phyloP scores from a whole-genome alignment of 2,113 vertebrate species.

The Colaptes auratus region DNA sequence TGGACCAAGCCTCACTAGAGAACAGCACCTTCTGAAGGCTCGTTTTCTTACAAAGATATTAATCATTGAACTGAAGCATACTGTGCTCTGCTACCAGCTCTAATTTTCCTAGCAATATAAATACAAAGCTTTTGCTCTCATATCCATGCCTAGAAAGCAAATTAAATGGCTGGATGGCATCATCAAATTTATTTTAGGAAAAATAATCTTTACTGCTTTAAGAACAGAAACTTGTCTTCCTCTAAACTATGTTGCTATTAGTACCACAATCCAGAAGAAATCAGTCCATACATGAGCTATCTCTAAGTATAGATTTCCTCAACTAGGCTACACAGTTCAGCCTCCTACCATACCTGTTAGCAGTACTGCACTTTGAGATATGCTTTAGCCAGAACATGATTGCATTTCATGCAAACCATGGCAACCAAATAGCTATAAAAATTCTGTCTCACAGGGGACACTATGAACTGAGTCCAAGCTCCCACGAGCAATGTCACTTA shows the following conservation, averaged over 20 bases:
- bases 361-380: background rate
- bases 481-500: background rate
- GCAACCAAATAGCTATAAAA: background rate
- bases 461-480: background rate
- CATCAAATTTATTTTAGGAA: background rate
- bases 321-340: background rate
- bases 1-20: background rate
- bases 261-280: background rate
- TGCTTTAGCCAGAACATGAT: background rate
- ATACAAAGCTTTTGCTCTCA: background rate
- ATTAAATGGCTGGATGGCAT: background rate
- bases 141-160: background rate
- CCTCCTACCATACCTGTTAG: background rate
- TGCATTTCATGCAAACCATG: background rate
- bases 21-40: background rate
- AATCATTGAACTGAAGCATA: background rate
- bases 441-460: background rate
- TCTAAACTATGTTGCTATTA: background rate
- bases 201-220: background rate
- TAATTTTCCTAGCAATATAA: background rate
- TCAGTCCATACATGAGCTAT: background rate
- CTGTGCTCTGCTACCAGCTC: background rate
- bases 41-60: background rate
- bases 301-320: background rate
- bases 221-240: background rate